Conservation (phyloP, 2,797 vertebrate genomes). For the Sebastes taczanowskii region DNA sequence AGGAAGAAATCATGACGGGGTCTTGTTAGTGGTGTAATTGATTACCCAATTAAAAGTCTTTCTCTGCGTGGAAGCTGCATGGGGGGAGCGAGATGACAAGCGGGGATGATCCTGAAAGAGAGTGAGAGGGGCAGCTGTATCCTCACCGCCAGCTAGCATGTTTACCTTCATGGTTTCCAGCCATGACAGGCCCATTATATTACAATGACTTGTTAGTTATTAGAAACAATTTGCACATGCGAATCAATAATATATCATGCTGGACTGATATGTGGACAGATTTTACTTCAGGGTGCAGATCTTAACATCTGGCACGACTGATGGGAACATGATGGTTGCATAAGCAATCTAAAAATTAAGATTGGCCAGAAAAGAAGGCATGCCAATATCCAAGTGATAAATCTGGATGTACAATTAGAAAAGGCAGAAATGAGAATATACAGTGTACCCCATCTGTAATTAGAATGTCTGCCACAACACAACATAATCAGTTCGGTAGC, state of each 20-base stretch:
- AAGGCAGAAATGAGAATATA: slow-evolving; percentile 14
- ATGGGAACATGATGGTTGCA: slow-evolving; percentile 29
- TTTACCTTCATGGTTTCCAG: slow-evolving; percentile 68
- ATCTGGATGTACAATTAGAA: slow-evolving; percentile 4
- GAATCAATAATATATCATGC: slow-evolving; percentile 54
- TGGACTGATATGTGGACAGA: slow-evolving; percentile 28
- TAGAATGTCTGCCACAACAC: background rate
- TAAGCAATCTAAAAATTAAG: slow-evolving; percentile 33
- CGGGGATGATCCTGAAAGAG: slow-evolving; percentile 83
- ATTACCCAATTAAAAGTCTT: slow-evolving; percentile 89
- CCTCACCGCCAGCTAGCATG: slow-evolving; percentile 77
- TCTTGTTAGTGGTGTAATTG: slow-evolving; percentile 81
- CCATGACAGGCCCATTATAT: slow-evolving; percentile 58
- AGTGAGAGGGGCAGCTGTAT: slow-evolving; percentile 81
- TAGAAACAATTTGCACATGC: slow-evolving; percentile 65
- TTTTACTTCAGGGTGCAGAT: slow-evolving; percentile 29
- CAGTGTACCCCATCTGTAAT: background rate
- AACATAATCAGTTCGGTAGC: background rate
- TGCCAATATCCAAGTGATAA: slow-evolving; percentile 37
- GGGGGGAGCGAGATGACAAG: slow-evolving; percentile 82
- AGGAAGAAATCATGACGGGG: slow-evolving; percentile 74
- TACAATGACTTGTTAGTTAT: slow-evolving; percentile 64
- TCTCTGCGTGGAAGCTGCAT: slow-evolving; percentile 84
- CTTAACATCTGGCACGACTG: slow-evolving; percentile 19
- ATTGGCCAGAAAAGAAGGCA: slow-evolving; percentile 28